Percentiles rank a stretch among this genome's conserved stretches.
These are phyloP conservation scores for Platichthys stellatus DNA, from an alignment of 2,113 vertebrate species.

Conservation along the genomic window DNA sequence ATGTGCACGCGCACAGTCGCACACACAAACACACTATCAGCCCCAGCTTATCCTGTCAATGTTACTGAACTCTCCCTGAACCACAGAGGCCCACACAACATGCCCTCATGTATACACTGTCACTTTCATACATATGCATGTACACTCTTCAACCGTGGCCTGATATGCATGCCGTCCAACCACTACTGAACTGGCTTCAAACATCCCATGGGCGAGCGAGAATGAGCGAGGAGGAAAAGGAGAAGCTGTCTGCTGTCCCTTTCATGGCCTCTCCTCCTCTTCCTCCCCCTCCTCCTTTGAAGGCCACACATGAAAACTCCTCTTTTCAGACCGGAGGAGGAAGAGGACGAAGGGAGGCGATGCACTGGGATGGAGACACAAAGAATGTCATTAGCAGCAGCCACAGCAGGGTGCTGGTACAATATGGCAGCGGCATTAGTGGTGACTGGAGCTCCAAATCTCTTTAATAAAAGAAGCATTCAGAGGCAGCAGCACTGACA, in stretches of 20 bases:
- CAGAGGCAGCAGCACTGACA: conserved; percentile 29
- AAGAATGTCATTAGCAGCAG: conserved; percentile 73
- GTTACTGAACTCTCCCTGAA: conserved; percentile 1
- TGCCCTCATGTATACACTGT: conserved; percentile 10
- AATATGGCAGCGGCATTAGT: conserved; percentile 72
- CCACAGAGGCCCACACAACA: conserved; percentile 10
- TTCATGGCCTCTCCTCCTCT: conserved; percentile 45
- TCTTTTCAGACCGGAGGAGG: conserved; percentile 62
- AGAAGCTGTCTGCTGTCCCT: conserved; percentile 42
- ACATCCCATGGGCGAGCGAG: conserved; percentile 34
- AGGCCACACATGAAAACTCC: conserved; percentile 64
- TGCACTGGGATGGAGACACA: conserved; percentile 62
- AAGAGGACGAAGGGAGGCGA: conserved; percentile 46
- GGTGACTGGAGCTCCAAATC: conserved; percentile 64
- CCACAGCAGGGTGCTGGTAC: conserved; percentile 64
- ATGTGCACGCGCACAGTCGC: not conserved
- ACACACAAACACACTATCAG: not conserved
- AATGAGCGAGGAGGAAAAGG: conserved; percentile 20
- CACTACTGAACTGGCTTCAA: conserved; percentile 25
- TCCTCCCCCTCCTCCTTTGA: conserved; percentile 50
- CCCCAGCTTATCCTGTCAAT: conserved; percentile 1
- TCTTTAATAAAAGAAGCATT: conserved; percentile 72
- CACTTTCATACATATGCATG: conserved; percentile 19
- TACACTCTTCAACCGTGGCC: not conserved
- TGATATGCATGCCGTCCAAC: conserved; percentile 33